Base-by-base conservation (phyloP, 2,797 vertebrate species). In the Alouatta caraya region DNA sequence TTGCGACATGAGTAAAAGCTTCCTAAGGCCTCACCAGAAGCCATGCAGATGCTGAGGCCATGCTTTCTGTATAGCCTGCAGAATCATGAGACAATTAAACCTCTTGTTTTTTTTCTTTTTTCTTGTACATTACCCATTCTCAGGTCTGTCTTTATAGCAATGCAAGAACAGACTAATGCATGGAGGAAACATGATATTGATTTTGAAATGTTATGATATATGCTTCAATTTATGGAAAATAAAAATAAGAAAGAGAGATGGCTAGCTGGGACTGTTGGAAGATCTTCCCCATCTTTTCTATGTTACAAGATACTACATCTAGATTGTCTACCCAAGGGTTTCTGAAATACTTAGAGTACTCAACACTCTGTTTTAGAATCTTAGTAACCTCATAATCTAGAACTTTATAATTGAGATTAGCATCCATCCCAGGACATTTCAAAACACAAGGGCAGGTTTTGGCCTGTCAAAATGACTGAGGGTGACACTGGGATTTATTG, bases 221-320 rank as follows among this genome's bases (percentile, higher is more conserved):
- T 24, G 42, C 39, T 88, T 70, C 86, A 12, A 83, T 73, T 79
- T 48, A 75, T 67, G 28, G 42, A 91, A 88, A 81, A 83, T 61
- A 79, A 76, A 73, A 86, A 73, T 15, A 78, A 39, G 5, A 46
- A 19, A 79, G 33, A 93, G 17, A 88, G 17, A 5, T 30, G 72
- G 28, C 14, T 48, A 72, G 2, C 44, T 75, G 9, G 37, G 33
- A 80, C 9, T n/a, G 21, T 44, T 80, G 55, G 46, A 73, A 94
- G 33, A 79, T 1, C 1, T 15, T 81, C 64, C 81, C 17, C 22
- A 11, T 46, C 46, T 84, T 90, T 93, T 64, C 14, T 42, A 28
- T 14, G 37, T 17, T 44, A 28, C 4, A 75, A 83, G 39, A 79
- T 84, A 22, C 61, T 88, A 84, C 19, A 85, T 10, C 52, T 79